Evolutionary conservation across 2,113 vertebrate genomes (phyloP), one percentile per base, ranked within the genome.

Genomic region (Plecturocebus donacophilus): DNA sequence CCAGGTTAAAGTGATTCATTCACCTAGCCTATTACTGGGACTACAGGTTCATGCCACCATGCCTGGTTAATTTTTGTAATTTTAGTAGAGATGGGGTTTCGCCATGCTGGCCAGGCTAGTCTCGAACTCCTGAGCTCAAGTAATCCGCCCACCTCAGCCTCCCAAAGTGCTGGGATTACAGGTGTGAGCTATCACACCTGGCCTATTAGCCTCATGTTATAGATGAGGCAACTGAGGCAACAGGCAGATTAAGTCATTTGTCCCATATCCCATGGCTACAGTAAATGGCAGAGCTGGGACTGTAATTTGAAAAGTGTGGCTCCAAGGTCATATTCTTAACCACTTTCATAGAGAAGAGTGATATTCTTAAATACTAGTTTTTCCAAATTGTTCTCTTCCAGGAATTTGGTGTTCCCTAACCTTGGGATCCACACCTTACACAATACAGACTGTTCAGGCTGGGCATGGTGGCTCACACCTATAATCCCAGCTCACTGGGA

Each of bases 301-400:
- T 77, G 19, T 52, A 94, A 95, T 21, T 68, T 81, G 75, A 66
- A 85, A 92, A 95, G 54, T 64, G 49, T 71, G 58, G n/a, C 38
- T 91, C 88, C 38, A 68, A 83, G 42, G 52, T 61, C 45, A 32
- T n/a, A 77, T 64, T 90, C n/a, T 87, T 90, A 84, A 90, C 85
- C 73, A 90, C 25, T 81, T 87, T 70, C 49, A 54, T 32, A 40
- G 54, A 66, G 35, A 47, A 76, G 32, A n/a, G 32, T 75, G 27
- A 80, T n/a, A 54, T 80, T 54, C 77, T 56, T 58, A 58, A 58
- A 82, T 40, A 40, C n/a, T 40, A 82, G 58, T 13, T 94, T 27
- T 21, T 40, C 52, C 64, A 94, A 81, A 20, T 66, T 47, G 82
- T 58, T 68, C n/a, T 90, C 54, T 68, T 68, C 61, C 49, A 35